A percentile compares a stretch with the other conserved stretches of the same genome.
phyloP scores from a whole-genome alignment of 2,888 invertebrate genomes.

The Hecatera dysodea region DNA sequence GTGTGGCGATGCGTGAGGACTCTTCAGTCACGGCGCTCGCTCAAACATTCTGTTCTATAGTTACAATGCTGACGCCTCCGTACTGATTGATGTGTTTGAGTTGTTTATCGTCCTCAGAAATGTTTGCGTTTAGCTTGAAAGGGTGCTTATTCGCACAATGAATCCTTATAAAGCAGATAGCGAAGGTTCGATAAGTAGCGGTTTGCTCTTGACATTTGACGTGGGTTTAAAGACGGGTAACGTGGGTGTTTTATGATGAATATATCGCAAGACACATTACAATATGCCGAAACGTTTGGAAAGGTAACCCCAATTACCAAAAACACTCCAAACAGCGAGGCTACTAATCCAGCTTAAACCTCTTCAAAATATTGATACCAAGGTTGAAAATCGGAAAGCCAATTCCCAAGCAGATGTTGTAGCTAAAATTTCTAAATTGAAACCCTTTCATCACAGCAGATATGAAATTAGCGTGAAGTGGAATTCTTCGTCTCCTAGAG shows the following conservation, averaged over 20 bases:
- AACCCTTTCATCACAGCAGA: slow-evolving; percentile 31
- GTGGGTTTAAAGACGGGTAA: slow-evolving; percentile 27
- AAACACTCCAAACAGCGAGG: background rate
- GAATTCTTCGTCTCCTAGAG: slow-evolving; percentile 36
- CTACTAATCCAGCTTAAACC: background rate
- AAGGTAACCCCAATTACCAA: background rate
- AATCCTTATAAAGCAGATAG: slow-evolving; percentile 23
- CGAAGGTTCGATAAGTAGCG: slow-evolving; percentile 15
- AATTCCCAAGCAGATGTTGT: slow-evolving; percentile 26
- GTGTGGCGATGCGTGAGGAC: slow-evolving; percentile 77
- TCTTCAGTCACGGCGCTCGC: slow-evolving; percentile 78
- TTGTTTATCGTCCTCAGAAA: slow-evolving; percentile 43
- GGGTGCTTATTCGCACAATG: slow-evolving; percentile 48
- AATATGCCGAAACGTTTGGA: background rate
- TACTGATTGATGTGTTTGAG: slow-evolving; percentile 78
- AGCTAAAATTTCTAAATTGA: slow-evolving; percentile 21
- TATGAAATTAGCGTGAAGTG: slow-evolving; percentile 50
- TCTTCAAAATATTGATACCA: background rate
- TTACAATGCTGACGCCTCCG: slow-evolving; percentile 67
- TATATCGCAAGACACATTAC: background rate
- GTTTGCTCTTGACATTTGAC: slow-evolving; percentile 43
- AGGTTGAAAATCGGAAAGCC: slow-evolving; percentile 6
- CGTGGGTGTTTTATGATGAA: slow-evolving; percentile 3
- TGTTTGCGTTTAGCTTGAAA: slow-evolving; percentile 53
- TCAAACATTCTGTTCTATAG: slow-evolving; percentile 70